A percentile compares a stretch with the other conserved stretches of the same genome.
phyloP scores from a whole-genome alignment of 1,140 invertebrate species.

The Drosophila subpulchrella region DNA sequence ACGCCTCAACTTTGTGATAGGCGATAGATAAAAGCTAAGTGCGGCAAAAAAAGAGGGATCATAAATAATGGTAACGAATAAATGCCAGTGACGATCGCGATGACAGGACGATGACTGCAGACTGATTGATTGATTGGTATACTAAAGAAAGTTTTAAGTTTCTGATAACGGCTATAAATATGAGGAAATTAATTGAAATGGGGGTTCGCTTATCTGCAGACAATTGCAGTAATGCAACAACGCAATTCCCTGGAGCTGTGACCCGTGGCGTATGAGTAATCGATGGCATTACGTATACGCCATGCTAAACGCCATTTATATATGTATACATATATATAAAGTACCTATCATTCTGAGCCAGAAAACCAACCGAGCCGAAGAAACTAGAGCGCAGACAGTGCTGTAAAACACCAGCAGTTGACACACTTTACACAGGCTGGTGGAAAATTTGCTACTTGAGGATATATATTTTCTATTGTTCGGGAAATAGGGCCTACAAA shows the following conservation, averaged over 20 bases:
- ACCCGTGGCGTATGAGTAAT: constrained; percentile 37
- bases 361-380: constrained; percentile 1
- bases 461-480: constrained; percentile 38
- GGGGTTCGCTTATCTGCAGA: constrained; percentile 16
- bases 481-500: constrained; percentile 20
- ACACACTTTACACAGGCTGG: constrained; percentile 25
- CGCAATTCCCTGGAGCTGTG: constrained; percentile 14
- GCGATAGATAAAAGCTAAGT: constrained; percentile 28
- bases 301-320: neutral
- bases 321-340: neutral
- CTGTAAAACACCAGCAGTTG: constrained; percentile 25
- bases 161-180: constrained; percentile 15
- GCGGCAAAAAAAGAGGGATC: neutral
- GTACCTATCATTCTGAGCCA: no score
- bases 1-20: constrained; percentile 52
- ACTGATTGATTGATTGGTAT: constrained; percentile 17
- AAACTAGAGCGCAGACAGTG: constrained; percentile 28
- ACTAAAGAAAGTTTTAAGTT: constrained; percentile 25
- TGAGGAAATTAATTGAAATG: constrained; percentile 32
- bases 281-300: constrained; percentile 34
- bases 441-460: constrained; percentile 15
- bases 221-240: constrained; percentile 18
- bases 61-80: constrained; percentile 27
- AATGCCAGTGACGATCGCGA: constrained; percentile 10
- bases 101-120: constrained; percentile 17